Evolutionary conservation across 1,140 invertebrate genomes (phyloP), one percentile per base, ranked within the genome.

Genomic region (Gonioctena quinquepunctata): DNA sequence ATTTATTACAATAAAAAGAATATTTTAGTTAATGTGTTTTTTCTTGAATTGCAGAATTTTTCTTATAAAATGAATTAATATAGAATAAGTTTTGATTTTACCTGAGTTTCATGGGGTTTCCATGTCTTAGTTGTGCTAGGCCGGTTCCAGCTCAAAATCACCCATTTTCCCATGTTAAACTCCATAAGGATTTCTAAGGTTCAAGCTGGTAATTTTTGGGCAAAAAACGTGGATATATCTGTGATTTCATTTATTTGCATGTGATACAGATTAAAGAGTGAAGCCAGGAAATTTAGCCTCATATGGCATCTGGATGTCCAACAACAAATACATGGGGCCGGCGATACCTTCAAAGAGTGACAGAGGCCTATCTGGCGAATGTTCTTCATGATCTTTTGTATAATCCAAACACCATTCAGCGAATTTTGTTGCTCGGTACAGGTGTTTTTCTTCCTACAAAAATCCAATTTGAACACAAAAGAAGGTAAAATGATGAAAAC

Each of bases 261-360:
- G n/a, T n/a, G n/a, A n/a, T n/a, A n/a, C n/a, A 54, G 7, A 54
- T 78, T 82, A 83, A 28, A 83, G 64, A 6, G 78, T 82, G 69
- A 76, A 83, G 33, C 80, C 82, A 13, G 93, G 93, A 82, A 94
- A 94, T 82, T 88, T 89, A 1, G 92, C 88, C 3, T 85, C 79
- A 28, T 77, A 52, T 11, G 90, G 88, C 61, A 88, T 79, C 59
- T 87, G 80, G 4, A 93, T 77, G 78, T 94, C 92, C 26, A 87
- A 77, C 5, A 92, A 81, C 65, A 93, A 89, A 77, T 92, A 94
- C 76, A 93, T 87, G 3, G 90, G 88, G 16, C 91, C 91, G 28
- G 89, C 84, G 16, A 90, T 79, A 18, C 96, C 96, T 90, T 97
- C 95, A 84, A 93, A 97, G 7, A 97, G 83, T 1, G 94, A 96